Base-by-base conservation (phyloP, 1,140 invertebrate genomes). In the Leucophenga varia region DNA sequence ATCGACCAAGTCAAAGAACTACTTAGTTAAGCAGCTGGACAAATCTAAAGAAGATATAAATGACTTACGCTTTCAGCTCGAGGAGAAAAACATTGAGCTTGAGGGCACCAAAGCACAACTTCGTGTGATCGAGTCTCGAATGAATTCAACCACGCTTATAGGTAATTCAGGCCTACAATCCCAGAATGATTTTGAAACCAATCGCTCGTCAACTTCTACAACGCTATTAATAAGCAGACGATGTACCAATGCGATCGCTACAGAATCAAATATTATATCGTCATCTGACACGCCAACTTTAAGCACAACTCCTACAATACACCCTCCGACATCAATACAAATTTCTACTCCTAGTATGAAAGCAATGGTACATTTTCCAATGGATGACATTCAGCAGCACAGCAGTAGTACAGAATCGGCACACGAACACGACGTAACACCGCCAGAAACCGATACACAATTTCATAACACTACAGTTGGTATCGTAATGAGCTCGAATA, bases 51-150 rank as follows among this genome's bases (percentile, higher is more conserved):
- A 91, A 57, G 83, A 89, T 63, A 88, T 88, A 43, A 88, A 91
- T 48, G 88, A 92, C 69, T 78, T 92, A 52, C 83, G 83, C 59
- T 90, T 90, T 76, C 87, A 90, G 87, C 70, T 91, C 55, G 87
- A 89, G 67, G 87, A 91, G 70, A 84, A 86, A 58, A 88, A 82
- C 51, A 90, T 91, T 49, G 88, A 92, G 67, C 58, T 91, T 52
- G 88, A 91, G 74, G 88, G 88, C 5, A 90, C 88, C 2, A 78
- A 82, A 49, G 88, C 88, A 0, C 80, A 85, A 36, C 79, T 90
- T 12, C 80, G 88, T 10, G 79, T 89, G 31, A 69, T 90, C 17
- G 87, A 90, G 59, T 80, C 72, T 0, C 64, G 73, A 36, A 42
- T 70, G 9, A 60, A 64, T 25, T 65, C 50, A 50, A 55, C 52